Evolutionary conservation across 1,140 invertebrate species (phyloP).

Genomic region (Drosophila equinoxialis): DNA sequence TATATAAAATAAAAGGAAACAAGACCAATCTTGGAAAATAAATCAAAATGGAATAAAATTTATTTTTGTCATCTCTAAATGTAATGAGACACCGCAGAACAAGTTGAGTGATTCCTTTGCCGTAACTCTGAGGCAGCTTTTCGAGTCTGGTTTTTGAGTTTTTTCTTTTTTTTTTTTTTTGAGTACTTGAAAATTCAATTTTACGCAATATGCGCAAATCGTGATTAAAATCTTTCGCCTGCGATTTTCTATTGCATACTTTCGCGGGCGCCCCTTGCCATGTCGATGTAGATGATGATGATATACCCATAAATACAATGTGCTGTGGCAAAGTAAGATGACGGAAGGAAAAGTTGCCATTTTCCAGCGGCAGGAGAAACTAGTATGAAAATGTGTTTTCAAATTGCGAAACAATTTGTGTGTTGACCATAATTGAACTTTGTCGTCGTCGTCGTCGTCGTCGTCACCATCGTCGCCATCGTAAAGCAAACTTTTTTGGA

Average conservation of each 20-base stretch:
- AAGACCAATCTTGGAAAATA: too few species aligned
- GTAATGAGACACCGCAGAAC: not conserved
- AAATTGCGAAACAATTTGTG: conserved; percentile 81
- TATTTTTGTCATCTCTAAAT: not conserved
- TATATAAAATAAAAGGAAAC: not conserved
- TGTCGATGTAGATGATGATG: not conserved
- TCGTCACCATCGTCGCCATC: conserved; percentile 40
- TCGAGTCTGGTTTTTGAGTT: not conserved
- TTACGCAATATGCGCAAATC: conserved; percentile 81
- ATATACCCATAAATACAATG: conserved; percentile 22
- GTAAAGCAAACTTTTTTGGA: conserved; percentile 51
- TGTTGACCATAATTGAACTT: conserved; percentile 81
- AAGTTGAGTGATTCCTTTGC: conserved; percentile 5
- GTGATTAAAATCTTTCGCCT: conserved; percentile 72
- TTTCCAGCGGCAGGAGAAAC: conserved; percentile 40
- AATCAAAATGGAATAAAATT: not conserved
- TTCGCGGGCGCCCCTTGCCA: conserved; percentile 23
- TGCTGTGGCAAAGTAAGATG: conserved; percentile 6
- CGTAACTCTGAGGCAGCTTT: conserved; percentile 3
- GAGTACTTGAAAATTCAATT: conserved; percentile 78
- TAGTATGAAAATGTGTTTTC: conserved; percentile 76
- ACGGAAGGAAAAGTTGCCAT: conserved; percentile 7
- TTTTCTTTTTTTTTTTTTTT: conserved; percentile 34
- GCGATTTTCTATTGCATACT: conserved; percentile 57
- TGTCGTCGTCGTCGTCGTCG: conserved; percentile 37